Base-by-base conservation (phyloP, 2,888 invertebrate genomes). In the Agrotis puta region DNA sequence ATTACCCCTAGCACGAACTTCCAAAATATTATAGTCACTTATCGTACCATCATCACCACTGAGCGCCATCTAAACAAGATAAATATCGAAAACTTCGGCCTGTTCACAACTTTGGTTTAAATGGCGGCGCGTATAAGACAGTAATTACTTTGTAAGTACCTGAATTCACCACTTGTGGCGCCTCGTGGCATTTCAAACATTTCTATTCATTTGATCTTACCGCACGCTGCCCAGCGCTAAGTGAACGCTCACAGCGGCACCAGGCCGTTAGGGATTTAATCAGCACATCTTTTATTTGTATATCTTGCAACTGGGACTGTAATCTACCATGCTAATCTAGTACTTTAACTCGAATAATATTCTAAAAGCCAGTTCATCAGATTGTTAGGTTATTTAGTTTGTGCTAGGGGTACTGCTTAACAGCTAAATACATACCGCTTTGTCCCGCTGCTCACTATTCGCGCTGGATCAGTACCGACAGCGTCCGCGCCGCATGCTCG, bases 401-500 rank as follows among this genome's bases (percentile, higher is more conserved):
- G 71, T 70, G 78, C 45, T 27, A 74, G 78, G 78, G 71, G 78
- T 74, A 74, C 20, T 74, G 77, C 53, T 65, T 70, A 43, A 70
- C 53, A 67, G 50, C 72, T 92, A 95, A 88, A 91, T 96, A 56
- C 91, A 89, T 71, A 80, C 77, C 82, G 75, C 76, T 75, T 67
- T 81, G 87, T 88, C 88, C 88, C 80, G 80, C 76, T 77, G 75
- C 88, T 87, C 87, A 86, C 79, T 61, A 81, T 61, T 73, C 75
- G 80, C 66, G 80, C 48, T 80, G 73, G 76, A 77, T 80, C 80
- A 77, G 76, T 77, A 77, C 47, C 75, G 80, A 33, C 72, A 65
- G 82, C 47, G 64, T 43, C 75, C 61, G 57, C 80, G 62, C 53
- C 76, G 66, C 66, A 71, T 64, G 50, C 68, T 70, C 63, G 33